Evolutionary conservation across 2,113 vertebrate species (phyloP).

Genomic region (Acrocephalus arundinaceus): DNA sequence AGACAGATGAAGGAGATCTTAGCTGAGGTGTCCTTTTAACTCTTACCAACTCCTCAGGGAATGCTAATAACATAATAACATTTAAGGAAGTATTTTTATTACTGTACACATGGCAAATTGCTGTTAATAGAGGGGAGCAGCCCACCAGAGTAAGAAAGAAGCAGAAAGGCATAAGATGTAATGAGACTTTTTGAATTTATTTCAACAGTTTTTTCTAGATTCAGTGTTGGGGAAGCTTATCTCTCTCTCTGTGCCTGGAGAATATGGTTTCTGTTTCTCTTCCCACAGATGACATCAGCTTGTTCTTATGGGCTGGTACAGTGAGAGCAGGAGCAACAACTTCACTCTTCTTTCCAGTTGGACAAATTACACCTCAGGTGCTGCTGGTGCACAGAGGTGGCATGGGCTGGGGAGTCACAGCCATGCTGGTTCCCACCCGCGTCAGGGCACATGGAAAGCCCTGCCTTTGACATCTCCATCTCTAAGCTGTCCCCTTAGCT

Average conservation of each 20-base stretch:
- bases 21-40: background rate
- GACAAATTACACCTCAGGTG: background rate
- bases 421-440: fast-evolving
- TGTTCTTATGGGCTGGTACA: fast-evolving
- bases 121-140: background rate
- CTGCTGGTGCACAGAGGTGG: background rate
- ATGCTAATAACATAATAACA: background rate
- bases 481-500: background rate
- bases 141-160: background rate
- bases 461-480: background rate
- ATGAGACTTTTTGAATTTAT: background rate
- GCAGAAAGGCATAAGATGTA: background rate
- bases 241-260: background rate
- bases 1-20: background rate
- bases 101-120: background rate
- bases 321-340: background rate
- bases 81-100: background rate
- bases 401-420: background rate
- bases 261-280: background rate
- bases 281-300: background rate
- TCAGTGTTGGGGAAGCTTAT: background rate
- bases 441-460: fast-evolving
- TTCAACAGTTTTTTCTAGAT: background rate
- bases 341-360: background rate
- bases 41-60: background rate